A percentile compares a stretch with the other conserved stretches of the same genome.
Evolutionary conservation across 23 tunicate species (phyloP).

Genomic region (Trididemnum nubilum): DNA sequence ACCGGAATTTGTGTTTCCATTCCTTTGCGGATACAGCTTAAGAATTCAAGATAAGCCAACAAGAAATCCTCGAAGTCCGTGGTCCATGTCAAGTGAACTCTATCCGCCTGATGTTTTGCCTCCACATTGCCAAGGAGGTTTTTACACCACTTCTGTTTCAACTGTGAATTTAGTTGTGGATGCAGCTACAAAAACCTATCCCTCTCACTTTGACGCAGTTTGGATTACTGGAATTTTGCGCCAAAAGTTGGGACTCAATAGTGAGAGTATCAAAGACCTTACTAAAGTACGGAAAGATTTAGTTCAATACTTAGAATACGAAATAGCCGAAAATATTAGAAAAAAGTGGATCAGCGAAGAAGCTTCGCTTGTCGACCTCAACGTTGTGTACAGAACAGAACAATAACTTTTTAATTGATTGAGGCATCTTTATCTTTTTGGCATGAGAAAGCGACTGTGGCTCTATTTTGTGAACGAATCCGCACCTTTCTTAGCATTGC

Average conservation of each 20-base stretch:
- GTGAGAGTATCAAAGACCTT: neutral
- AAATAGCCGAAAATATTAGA: neutral
- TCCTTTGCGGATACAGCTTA: constrained; percentile 32
- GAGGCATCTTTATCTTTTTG: too few relatives aligned
- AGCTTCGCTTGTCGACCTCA: neutral
- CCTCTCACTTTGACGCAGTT: constrained; percentile 29
- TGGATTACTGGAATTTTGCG: constrained; percentile 50
- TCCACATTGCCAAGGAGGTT: constrained; percentile 42
- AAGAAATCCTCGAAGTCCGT: constrained; percentile 14
- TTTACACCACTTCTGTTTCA: constrained; percentile 35
- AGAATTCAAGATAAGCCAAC: constrained; percentile 3
- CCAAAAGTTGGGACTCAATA: constrained; percentile 23
- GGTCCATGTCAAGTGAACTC: constrained; percentile 8
- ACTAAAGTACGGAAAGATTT: neutral
- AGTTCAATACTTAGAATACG: neutral
- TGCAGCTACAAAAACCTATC: constrained; percentile 26
- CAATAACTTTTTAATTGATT: neutral
- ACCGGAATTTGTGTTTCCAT: constrained; percentile 10
- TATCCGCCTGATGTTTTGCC: constrained; percentile 39
- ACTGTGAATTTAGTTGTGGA: constrained; percentile 24
- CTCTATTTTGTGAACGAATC: too few relatives aligned
- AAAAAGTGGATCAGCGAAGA: neutral
- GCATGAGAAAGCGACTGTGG: too few relatives aligned
- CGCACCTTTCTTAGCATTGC: too few relatives aligned
- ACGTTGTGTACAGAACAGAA: neutral